These are phyloP conservation scores for Parazoanthus swiftii DNA, from an alignment of 92 coral and sea anemone species.

Conservation along the genomic window DNA sequence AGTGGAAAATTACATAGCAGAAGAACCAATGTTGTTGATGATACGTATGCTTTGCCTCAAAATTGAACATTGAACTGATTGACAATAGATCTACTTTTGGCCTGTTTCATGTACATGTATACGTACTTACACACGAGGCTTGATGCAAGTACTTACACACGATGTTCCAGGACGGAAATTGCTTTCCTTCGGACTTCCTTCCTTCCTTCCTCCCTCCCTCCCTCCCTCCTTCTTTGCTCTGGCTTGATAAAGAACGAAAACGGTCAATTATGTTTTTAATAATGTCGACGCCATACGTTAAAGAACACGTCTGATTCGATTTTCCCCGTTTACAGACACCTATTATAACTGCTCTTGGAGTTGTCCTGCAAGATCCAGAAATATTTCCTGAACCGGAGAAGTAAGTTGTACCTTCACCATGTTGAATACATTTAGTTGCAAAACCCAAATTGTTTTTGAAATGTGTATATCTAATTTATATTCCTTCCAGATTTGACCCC, in stretches of 20 bases:
- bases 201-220: not conserved
- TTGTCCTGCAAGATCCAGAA: constrained; percentile 83
- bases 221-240: not conserved
- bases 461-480: not conserved
- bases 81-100: no score
- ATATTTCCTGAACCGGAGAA: constrained; percentile 87
- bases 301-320: not conserved
- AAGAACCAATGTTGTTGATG: not conserved
- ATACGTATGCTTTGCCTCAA: not conserved
- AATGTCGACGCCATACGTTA: not conserved
- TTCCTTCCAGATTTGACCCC: constrained; percentile 88
- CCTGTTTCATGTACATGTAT: no score
- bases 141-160: no score
- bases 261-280: not conserved
- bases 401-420: constrained; percentile 47
- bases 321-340: constrained; percentile 64
- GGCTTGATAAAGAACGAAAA: not conserved
- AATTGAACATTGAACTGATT: no score
- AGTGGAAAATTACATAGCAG: not conserved
- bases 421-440: not conserved
- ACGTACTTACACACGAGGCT: no score
- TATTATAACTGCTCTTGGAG: constrained; percentile 82
- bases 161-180: no score
- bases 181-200: not conserved
- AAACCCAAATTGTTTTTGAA: not conserved